Conservation (phyloP, 2,888 invertebrate genomes). For the Tetragonula carbonaria region DNA sequence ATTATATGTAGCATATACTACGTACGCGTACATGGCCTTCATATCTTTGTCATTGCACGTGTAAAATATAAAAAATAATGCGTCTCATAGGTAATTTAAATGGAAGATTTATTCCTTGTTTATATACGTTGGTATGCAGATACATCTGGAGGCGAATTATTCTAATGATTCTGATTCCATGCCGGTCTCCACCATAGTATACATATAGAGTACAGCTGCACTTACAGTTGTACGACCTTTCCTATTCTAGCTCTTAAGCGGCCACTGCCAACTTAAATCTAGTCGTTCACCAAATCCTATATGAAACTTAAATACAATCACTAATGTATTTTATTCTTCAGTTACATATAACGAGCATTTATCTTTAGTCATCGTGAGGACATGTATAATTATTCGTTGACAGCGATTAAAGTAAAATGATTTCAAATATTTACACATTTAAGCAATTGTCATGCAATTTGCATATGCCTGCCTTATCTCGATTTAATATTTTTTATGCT, state of each 20-base stretch:
- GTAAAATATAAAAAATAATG: slow-evolving; percentile 23
- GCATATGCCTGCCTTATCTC: slow-evolving; percentile 58
- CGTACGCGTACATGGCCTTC: not conserved
- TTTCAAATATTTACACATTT: slow-evolving; percentile 5
- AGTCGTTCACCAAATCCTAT: slow-evolving; percentile 40
- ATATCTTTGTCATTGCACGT: not conserved
- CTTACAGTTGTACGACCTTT: slow-evolving; percentile 79
- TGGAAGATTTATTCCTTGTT: slow-evolving; percentile 40
- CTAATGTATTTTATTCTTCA: not conserved
- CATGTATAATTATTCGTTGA: not conserved
- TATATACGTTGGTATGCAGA: slow-evolving; percentile 39
- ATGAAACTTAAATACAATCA: slow-evolving; percentile 29
- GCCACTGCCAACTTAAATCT: slow-evolving; percentile 61
- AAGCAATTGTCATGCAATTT: slow-evolving; percentile 32
- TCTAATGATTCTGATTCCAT: slow-evolving; percentile 50
- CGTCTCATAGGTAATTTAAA: slow-evolving; percentile 12
- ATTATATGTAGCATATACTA: not conserved
- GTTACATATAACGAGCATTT: slow-evolving; percentile 1
- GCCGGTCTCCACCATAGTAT: slow-evolving; percentile 42
- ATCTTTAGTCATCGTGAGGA: not conserved
- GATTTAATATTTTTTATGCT: slow-evolving; percentile 31
- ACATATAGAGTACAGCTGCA: slow-evolving; percentile 74
- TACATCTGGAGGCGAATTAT: slow-evolving; percentile 53
- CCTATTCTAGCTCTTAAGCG: slow-evolving; percentile 52
- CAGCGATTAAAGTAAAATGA: slow-evolving; percentile 6